A percentile compares a stretch with the other conserved stretches of the same genome.
Conservation (phyloP, 2,797 vertebrate genomes). For the Acomys russatus region DNA sequence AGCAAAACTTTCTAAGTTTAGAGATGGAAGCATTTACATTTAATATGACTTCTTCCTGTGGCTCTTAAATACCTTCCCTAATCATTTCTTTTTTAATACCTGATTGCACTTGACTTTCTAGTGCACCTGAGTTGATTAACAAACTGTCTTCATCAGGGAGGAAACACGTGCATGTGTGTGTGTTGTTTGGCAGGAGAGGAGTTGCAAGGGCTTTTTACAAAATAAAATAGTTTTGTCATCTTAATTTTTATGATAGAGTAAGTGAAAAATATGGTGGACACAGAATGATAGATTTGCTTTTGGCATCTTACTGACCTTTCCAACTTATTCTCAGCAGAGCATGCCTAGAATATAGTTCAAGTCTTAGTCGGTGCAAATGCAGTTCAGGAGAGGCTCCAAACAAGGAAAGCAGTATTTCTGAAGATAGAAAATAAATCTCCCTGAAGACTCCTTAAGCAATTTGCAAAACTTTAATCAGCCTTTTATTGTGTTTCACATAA, state of each 20-base stretch:
- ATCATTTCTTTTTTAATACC: conserved; percentile 85
- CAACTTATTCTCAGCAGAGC: conserved; percentile 58
- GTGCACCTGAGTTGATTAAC: conserved; percentile 87
- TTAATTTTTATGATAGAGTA: conserved; percentile 65
- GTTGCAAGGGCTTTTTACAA: not conserved
- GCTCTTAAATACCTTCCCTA: conserved; percentile 83
- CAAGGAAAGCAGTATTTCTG: conserved; percentile 32
- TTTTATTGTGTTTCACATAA: conserved; percentile 71
- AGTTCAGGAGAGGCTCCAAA: conserved; percentile 3
- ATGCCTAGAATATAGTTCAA: not conserved
- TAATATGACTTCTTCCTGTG: conserved; percentile 78
- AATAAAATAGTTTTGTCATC: conserved; percentile 80
- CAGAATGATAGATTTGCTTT: not conserved
- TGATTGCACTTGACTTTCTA: conserved; percentile 90
- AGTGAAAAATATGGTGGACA: conserved; percentile 6
- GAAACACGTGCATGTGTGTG: conserved; percentile 1
- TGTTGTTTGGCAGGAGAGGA: not conserved
- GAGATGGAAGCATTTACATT: conserved; percentile 80
- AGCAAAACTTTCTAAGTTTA: conserved; percentile 79
- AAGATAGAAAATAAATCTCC: conserved; percentile 56
- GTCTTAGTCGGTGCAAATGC: conserved; percentile 25
- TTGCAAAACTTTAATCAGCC: conserved; percentile 60
- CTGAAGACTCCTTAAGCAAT: conserved; percentile 64
- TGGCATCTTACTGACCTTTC: conserved; percentile 49
- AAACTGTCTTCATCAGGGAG: conserved; percentile 84